Percentiles rank a stretch among this genome's conserved stretches.
These are phyloP conservation scores for Typhlichthys subterraneus DNA, from an alignment of 2,797 vertebrate species.

Conservation along the genomic window DNA sequence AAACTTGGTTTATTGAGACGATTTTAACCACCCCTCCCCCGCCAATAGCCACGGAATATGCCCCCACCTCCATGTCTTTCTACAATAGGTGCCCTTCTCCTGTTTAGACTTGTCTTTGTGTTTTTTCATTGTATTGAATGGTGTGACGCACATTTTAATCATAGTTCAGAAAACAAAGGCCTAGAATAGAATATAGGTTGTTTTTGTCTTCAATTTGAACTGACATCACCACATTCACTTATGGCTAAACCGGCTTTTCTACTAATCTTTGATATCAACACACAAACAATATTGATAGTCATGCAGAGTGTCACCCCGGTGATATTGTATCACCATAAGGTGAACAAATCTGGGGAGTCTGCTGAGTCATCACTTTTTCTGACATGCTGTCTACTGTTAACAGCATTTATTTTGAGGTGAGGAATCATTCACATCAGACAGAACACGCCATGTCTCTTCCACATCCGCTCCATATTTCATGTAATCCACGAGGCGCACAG, in stretches of 20 bases:
- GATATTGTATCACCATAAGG: slow-evolving; percentile 17
- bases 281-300: not conserved
- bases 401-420: slow-evolving; percentile 50
- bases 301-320: not conserved
- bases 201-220: too few relatives aligned
- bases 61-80: too few relatives aligned
- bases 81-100: too few relatives aligned
- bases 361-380: slow-evolving; percentile 55
- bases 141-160: too few relatives aligned
- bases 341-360: slow-evolving; percentile 37
- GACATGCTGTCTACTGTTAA: slow-evolving; percentile 37
- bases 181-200: too few relatives aligned
- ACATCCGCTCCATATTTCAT: slow-evolving; percentile 65
- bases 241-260: slow-evolving; percentile 8
- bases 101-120: too few relatives aligned
- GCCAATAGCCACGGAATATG: too few relatives aligned
- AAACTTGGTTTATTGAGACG: too few relatives aligned
- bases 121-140: too few relatives aligned
- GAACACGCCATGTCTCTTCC: slow-evolving; percentile 62
- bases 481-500: slow-evolving; percentile 59
- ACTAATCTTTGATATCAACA: slow-evolving; percentile 34
- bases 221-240: too few relatives aligned
- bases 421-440: slow-evolving; percentile 48
- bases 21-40: too few relatives aligned
- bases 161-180: too few relatives aligned